Percentiles rank a stretch among this genome's conserved stretches.
Conservation (phyloP, 1,140 invertebrate genomes). For the Nasonia longicornis region DNA sequence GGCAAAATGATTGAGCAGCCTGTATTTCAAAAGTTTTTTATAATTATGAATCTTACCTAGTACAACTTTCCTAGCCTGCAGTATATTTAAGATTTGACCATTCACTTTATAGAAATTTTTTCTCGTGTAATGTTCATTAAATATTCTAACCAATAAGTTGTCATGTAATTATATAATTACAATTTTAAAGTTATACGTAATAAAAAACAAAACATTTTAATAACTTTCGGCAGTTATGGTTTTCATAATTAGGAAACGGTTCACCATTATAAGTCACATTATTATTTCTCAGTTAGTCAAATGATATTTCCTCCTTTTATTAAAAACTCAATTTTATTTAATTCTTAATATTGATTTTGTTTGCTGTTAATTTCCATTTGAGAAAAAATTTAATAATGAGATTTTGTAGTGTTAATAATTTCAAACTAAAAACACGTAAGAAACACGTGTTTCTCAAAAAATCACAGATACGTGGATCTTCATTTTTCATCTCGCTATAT, state of each 20-base stretch:
- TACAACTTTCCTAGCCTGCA: too few species aligned
- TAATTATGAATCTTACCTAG: background rate
- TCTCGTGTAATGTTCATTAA: background rate
- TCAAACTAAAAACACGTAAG: background rate
- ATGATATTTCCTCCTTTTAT: too few species aligned
- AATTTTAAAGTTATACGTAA: too few species aligned
- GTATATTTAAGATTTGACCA: background rate
- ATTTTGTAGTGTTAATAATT: too few species aligned
- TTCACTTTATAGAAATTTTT: background rate
- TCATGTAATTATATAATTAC: too few species aligned
- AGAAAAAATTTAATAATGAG: too few species aligned
- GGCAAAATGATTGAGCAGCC: background rate
- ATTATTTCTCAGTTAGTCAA: too few species aligned
- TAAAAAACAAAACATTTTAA: background rate
- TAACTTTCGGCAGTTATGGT: background rate
- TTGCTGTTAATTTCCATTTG: too few species aligned
- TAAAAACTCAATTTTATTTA: too few species aligned
- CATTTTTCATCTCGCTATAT: background rate
- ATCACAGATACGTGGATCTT: background rate
- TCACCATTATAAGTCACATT: too few species aligned
- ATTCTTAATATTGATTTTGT: too few species aligned
- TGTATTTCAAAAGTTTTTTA: background rate
- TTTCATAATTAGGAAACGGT: background rate
- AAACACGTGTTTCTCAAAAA: background rate
- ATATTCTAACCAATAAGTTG: too few species aligned